Base-by-base conservation (phyloP, 2,797 vertebrate genomes). In the Arremon brunneinucha region DNA sequence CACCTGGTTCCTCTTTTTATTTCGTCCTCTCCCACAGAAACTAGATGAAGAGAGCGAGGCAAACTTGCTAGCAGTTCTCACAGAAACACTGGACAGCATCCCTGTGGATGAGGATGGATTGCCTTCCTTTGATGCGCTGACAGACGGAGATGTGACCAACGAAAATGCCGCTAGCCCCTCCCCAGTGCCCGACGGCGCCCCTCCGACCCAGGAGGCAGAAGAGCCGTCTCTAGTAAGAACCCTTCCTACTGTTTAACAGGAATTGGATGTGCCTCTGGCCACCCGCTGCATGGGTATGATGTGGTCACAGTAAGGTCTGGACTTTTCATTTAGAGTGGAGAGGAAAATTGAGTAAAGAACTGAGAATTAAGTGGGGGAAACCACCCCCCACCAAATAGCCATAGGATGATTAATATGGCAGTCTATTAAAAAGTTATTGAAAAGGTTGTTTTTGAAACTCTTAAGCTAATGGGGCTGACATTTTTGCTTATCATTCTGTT, bases 11-110 rank as follows among this genome's bases (percentile, higher is more conserved):
- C 12, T 30, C 27, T 63, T 69, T 60, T 70, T 70, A 5, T 67
- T 80, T 74, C 76, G 57, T 74, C 78, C 44, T 59, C 63, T 96
- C 30, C 43, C 92, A 37, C 93, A 99, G 99, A 99, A 99, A 98
- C 99, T 99, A 99, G 99, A 99, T 98, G 99, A 99, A 98, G 99
- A 99, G 98, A 99, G 99, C 94, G 99, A 99, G 98, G 99, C 99
- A 94, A 99, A 99, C 98, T 98, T 99, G 98, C 98, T 99, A 98
- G 99, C 99, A 84, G 99, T 99, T 97, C 99, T 99, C 97, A 99
- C 99, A 96, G 99, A 99, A 98, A 99, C 99, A 89, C 98, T 99
- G 98, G 99, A 99, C 98, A 99, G 99, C 98, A 99, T 99, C 98
- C 99, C 99, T 59, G 99, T 99, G 98, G 99, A 99, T 97, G 99